phyloP scores from a whole-genome alignment of 64 coral and sea anemone genomes.

The Montipora capricornis region DNA sequence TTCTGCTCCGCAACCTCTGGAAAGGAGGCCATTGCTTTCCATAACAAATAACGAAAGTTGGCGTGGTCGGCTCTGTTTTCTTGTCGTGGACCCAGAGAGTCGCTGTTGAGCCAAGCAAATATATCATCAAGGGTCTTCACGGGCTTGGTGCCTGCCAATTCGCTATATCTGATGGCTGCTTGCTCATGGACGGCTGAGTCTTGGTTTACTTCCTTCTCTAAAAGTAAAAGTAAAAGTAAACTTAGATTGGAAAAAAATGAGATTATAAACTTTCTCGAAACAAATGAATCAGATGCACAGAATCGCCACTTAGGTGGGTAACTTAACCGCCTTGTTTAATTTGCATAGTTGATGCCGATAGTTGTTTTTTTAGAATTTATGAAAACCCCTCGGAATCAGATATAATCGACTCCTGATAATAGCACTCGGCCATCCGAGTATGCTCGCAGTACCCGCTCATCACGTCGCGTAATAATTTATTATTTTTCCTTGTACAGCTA shows the following conservation, averaged over 20 bases:
- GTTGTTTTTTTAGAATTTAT: too few species aligned
- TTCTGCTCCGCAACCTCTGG: slow-evolving; percentile 71
- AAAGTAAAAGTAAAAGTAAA: background rate
- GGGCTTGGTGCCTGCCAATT: background rate
- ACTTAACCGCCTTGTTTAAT: too few species aligned
- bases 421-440: too few species aligned
- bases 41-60: slow-evolving; percentile 84
- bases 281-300: too few species aligned
- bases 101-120: slow-evolving; percentile 29
- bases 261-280: too few species aligned
- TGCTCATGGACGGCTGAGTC: background rate
- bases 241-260: background rate
- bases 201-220: slow-evolving; percentile 10
- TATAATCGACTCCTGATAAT: too few species aligned
- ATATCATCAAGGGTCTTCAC: slow-evolving; percentile 54
- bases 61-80: slow-evolving; percentile 77
- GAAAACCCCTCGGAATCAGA: too few species aligned
- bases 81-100: slow-evolving; percentile 64
- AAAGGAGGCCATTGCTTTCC: slow-evolving; percentile 91
- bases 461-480: too few species aligned
- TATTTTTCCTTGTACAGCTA: too few species aligned
- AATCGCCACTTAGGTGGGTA: too few species aligned
- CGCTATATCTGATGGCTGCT: background rate
- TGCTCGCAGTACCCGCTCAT: too few species aligned
- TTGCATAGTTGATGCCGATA: too few species aligned